These are phyloP conservation scores for Octodonta nipae DNA, from an alignment of 2,888 invertebrate species.

Conservation along the genomic window DNA sequence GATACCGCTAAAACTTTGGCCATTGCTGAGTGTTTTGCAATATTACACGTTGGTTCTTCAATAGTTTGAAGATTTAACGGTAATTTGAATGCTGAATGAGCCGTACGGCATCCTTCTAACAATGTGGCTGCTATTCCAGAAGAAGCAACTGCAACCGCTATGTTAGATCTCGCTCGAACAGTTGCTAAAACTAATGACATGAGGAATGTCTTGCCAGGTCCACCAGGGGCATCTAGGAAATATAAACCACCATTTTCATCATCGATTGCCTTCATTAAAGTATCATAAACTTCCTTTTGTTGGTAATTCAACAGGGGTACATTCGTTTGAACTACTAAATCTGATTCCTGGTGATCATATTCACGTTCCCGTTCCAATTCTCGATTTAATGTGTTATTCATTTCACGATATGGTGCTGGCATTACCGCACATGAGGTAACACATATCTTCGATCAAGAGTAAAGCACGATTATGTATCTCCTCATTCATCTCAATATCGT, in stretches of 20 bases:
- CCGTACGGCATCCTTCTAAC: slow-evolving; percentile 19
- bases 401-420: background rate
- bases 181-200: slow-evolving; percentile 4
- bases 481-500: background rate
- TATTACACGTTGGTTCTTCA: slow-evolving; percentile 25
- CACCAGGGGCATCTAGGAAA: background rate
- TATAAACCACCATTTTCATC: background rate
- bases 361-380: background rate
- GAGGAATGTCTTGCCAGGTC: background rate
- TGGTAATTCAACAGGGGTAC: background rate
- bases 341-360: background rate
- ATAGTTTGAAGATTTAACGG: slow-evolving; percentile 22
- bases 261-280: background rate
- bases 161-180: slow-evolving; percentile 5
- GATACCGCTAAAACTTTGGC: background rate
- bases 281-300: background rate
- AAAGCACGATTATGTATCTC: slow-evolving; percentile 2
- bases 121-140: slow-evolving; percentile 1
- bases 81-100: slow-evolving; percentile 30
- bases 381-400: background rate
- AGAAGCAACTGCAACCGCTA: slow-evolving; percentile 6
- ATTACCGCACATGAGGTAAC: slow-evolving; percentile 3
- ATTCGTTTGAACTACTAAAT: background rate
- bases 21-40: slow-evolving; percentile 8
- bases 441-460: slow-evolving; percentile 5